phyloP scores from a whole-genome alignment of 2,113 vertebrate genomes.

The Ariopsis seemanni region DNA sequence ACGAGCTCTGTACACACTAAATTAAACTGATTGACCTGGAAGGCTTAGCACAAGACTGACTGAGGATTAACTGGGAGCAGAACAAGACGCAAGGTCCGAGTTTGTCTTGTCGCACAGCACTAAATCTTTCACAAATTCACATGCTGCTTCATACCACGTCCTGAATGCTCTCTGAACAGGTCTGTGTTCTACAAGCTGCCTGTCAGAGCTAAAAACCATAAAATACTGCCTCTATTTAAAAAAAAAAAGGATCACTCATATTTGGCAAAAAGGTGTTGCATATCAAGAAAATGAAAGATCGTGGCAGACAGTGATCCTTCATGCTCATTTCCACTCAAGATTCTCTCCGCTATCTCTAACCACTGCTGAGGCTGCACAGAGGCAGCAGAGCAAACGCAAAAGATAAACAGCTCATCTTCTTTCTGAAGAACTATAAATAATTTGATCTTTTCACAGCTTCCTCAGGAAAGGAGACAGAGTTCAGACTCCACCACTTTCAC shows the following conservation, averaged over 20 bases:
- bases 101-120: background rate
- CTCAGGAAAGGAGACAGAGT: constrained; percentile 52
- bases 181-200: constrained; percentile 12
- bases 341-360: constrained; percentile 14
- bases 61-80: constrained; percentile 1
- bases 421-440: constrained; percentile 69
- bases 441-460: constrained; percentile 67
- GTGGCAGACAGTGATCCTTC: constrained; percentile 33
- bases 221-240: constrained; percentile 48
- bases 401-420: constrained; percentile 67
- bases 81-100: background rate
- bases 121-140: background rate
- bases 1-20: constrained; percentile 45
- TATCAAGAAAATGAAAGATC: constrained; percentile 60
- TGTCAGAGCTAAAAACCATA: constrained; percentile 49
- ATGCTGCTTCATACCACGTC: background rate
- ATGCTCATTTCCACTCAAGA: constrained; percentile 19
- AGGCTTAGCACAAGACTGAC: background rate
- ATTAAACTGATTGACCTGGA: constrained; percentile 36
- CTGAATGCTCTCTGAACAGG: constrained; percentile 16
- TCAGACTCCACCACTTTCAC: constrained; percentile 27
- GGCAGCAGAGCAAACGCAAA: constrained; percentile 51
- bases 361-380: constrained; percentile 49
- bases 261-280: constrained; percentile 60
- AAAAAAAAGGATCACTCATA: constrained; percentile 60